Base-by-base conservation (phyloP, 2,888 invertebrate species). In the Poecilus cupreus region DNA sequence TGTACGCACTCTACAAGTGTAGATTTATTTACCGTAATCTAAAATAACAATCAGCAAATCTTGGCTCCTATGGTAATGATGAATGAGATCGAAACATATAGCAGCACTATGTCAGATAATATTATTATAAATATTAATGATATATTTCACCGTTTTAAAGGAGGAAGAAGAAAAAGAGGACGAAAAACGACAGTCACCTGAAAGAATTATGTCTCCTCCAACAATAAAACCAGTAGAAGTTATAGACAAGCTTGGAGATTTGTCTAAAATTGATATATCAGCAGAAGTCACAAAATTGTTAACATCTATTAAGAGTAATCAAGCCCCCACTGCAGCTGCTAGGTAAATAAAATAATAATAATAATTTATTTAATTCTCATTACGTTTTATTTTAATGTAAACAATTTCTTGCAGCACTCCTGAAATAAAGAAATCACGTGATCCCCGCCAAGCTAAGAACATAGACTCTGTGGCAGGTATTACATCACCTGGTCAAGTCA, bases 241-340 rank as follows among this genome's bases (percentile, higher is more conserved):
- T 46, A 90, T 93, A 32, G 93, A 93, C 85, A 93, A 92, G 86
- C 88, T 94, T 6, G 94, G 94, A 0, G 94, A 94, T 87, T 89
- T 94, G 39, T 94, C 94, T 8, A 94, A 94, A 88, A 93, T 94
- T 83, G 94, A 94, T 84, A 94, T 94, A 82, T 93, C 94, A 75
- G 94, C 93, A 83, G 94, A 94, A 87, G 94, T 94, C 4, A 93
- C 94, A 0, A 94, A 94, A 87, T 87, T 94, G 75, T 86, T 94
- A 39, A 92, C 93, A 20, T 91, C 92, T 0, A 92, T 94, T 77
- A 87, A 85, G 81, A 82, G 75, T 24, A 82, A 79, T 72, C 80
- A 77, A 64, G 39, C 39, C 13, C 77, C 54, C 16, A 26, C 77
- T 39, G 68, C 39, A 82, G 13, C 85, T 85, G 37, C 85, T 85